phyloP scores from a whole-genome alignment of 1,140 invertebrate species.

The Nixonia krombeini region DNA sequence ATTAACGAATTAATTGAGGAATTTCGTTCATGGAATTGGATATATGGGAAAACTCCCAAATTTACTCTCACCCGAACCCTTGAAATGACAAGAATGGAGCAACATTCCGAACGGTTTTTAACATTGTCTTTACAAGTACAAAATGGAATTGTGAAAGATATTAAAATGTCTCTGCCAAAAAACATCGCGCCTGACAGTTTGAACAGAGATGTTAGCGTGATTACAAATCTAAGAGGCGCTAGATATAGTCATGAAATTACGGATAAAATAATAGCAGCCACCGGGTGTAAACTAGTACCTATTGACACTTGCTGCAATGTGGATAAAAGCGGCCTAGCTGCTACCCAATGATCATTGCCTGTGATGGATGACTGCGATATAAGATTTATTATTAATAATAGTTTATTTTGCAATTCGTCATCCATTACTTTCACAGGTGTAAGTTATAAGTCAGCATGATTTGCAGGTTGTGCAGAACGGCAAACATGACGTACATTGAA shows the following conservation, averaged over 20 bases:
- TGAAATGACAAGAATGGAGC: constrained; percentile 37
- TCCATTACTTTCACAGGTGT: too few relatives aligned
- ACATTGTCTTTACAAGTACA: constrained; percentile 59
- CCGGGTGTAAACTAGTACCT: constrained; percentile 59
- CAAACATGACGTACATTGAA: too few relatives aligned
- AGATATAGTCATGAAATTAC: constrained; percentile 58
- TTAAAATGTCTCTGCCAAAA: constrained; percentile 62
- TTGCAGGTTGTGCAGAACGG: too few relatives aligned
- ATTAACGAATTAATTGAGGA: constrained; percentile 74
- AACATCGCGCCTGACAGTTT: constrained; percentile 41
- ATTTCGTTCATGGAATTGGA: constrained; percentile 89
- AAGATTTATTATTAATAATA: constrained; percentile 17
- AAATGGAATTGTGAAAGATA: constrained; percentile 61
- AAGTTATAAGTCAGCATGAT: too few relatives aligned
- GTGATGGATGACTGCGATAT: constrained; percentile 35
- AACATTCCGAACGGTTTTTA: constrained; percentile 42
- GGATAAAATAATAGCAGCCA: constrained; percentile 60
- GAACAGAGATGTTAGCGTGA: constrained; percentile 60
- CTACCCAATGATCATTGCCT: constrained; percentile 48
- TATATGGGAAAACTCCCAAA: constrained; percentile 88
- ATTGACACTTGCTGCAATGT: constrained; percentile 40
- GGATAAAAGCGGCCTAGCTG: constrained; percentile 57
- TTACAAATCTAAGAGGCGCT: constrained; percentile 61
- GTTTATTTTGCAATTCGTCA: too few relatives aligned
- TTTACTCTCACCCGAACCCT: constrained; percentile 77